Percentiles rank a stretch among this genome's conserved stretches.
phyloP scores from a whole-genome alignment of 2,797 vertebrate genomes.

The Crenuchus spilurus region DNA sequence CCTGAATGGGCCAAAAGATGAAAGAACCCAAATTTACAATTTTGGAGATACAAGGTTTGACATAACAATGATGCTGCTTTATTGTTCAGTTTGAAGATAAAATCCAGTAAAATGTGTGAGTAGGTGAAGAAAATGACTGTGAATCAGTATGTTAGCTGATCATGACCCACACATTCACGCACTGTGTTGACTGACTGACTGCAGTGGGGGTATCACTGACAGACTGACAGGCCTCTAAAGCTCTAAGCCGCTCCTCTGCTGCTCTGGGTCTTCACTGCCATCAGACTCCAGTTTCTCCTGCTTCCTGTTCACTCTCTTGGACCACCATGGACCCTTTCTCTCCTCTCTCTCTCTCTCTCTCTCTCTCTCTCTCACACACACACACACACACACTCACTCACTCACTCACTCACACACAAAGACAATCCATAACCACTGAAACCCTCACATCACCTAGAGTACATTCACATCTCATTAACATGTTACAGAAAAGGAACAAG shows the following conservation, averaged over 20 bases:
- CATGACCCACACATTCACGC: constrained; percentile 16
- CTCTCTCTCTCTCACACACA: too few relatives aligned
- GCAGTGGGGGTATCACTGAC: constrained; percentile 84
- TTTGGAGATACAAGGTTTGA: too few relatives aligned
- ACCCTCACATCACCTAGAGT: too few relatives aligned
- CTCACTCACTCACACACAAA: too few relatives aligned
- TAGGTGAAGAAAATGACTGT: background rate
- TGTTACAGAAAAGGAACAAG: too few relatives aligned
- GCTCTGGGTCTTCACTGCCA: constrained; percentile 66
- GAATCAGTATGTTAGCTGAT: constrained; percentile 25
- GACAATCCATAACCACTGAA: constrained; percentile 7
- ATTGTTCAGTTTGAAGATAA: too few relatives aligned
- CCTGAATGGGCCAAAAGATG: too few relatives aligned
- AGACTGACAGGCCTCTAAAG: constrained; percentile 77
- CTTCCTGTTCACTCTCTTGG: constrained; percentile 42
- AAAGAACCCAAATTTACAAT: too few relatives aligned
- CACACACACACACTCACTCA: too few relatives aligned
- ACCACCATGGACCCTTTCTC: background rate
- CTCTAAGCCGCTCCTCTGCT: constrained; percentile 70
- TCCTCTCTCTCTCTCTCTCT: too few relatives aligned
- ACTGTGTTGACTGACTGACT: constrained; percentile 70
- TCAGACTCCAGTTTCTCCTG: constrained; percentile 60
- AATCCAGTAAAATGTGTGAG: background rate
- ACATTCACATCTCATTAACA: too few relatives aligned
- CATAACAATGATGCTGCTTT: too few relatives aligned